Conservation (phyloP, 2,797 vertebrate species). For the Pipistrellus pipistrellus region DNA sequence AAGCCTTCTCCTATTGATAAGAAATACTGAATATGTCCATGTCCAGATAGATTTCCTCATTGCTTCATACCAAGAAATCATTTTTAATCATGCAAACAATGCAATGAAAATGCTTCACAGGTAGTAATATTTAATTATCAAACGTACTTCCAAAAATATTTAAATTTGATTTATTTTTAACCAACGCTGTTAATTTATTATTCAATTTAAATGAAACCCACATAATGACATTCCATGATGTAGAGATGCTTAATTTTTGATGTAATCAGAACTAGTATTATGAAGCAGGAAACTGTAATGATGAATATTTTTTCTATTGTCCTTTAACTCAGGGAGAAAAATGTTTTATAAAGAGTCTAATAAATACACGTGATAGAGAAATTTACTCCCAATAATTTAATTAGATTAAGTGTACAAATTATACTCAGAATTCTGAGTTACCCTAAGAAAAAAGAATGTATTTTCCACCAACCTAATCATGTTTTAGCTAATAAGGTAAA, state of each 20-base stretch:
- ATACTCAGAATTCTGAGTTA: background rate
- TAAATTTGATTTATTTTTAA: constrained; percentile 26
- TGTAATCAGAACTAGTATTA: background rate
- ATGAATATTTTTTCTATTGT: constrained; percentile 47
- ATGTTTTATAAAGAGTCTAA: background rate
- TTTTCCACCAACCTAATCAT: background rate
- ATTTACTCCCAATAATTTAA: constrained; percentile 21
- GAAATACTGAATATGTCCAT: background rate
- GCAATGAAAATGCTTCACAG: constrained; percentile 11
- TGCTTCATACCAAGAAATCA: background rate
- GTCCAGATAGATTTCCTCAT: background rate
- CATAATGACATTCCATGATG: background rate
- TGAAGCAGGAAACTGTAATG: background rate
- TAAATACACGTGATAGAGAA: constrained; percentile 11
- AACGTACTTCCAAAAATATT: constrained; percentile 18
- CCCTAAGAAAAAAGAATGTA: background rate
- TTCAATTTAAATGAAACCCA: background rate
- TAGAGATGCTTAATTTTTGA: constrained; percentile 13
- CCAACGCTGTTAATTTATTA: background rate
- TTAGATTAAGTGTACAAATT: constrained; percentile 4
- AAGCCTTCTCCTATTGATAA: background rate
- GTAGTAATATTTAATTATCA: constrained; percentile 20
- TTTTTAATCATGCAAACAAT: constrained; percentile 42
- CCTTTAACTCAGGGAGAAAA: background rate
- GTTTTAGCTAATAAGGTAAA: background rate